These are phyloP conservation scores for Corythornis madagascariensis DNA, from an alignment of 2,113 vertebrate species.

Conservation along the genomic window DNA sequence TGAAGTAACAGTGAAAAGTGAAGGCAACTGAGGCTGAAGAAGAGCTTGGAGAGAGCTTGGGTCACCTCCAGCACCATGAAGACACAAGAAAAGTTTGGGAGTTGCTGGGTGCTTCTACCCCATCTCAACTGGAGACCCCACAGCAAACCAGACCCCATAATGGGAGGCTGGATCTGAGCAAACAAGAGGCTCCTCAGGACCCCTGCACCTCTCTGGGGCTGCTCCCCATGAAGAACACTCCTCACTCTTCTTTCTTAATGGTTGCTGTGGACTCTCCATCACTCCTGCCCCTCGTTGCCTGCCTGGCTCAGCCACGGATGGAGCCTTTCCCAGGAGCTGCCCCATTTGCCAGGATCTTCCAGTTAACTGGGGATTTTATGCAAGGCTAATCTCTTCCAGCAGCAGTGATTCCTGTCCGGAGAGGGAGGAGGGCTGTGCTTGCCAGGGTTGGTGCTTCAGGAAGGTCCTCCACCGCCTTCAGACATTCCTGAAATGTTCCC, in stretches of 20 bases:
- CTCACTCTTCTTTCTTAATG: neutral
- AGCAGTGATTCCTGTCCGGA: neutral
- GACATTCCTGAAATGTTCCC: neutral
- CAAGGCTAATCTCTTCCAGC: neutral
- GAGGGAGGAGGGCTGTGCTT: neutral
- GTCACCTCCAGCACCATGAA: neutral
- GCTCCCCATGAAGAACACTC: neutral
- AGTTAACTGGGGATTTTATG: neutral
- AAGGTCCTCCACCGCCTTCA: neutral
- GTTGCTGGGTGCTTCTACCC: accelerated
- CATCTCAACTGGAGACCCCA: neutral
- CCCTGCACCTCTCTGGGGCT: neutral
- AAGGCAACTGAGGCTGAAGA: neutral
- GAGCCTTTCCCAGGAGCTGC: neutral
- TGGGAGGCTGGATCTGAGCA: accelerated
- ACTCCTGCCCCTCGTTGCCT: accelerated
- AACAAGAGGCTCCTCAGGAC: neutral
- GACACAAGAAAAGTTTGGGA: accelerated
- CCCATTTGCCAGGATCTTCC: neutral
- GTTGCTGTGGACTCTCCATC: neutral
- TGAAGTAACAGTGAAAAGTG: neutral
- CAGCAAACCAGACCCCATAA: neutral
- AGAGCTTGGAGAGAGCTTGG: neutral
- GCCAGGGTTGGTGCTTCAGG: neutral
- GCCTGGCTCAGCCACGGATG: accelerated